Evolutionary conservation across 2,888 invertebrate genomes (phyloP).

Genomic region (Nesidiocoris tenuis): DNA sequence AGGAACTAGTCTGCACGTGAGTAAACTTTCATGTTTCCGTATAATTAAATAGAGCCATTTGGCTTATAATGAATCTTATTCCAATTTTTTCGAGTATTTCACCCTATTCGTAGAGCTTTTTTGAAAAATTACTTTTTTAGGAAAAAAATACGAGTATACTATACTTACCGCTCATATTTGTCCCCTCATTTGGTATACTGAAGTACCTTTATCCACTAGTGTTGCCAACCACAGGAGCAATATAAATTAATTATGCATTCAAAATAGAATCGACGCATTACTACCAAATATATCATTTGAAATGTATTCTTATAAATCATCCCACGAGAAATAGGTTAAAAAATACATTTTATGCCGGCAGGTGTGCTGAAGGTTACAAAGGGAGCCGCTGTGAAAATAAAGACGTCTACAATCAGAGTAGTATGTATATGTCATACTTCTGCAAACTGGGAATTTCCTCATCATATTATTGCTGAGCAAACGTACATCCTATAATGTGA

Average conservation of each 20-base stretch:
- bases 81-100: not conserved
- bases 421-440: constrained; percentile 71
- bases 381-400: constrained; percentile 79
- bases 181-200: too few species aligned
- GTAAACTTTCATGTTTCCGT: constrained; percentile 54
- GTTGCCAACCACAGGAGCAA: too few species aligned
- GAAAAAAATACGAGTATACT: not conserved
- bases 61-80: too few species aligned
- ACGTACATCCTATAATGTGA: constrained; percentile 33
- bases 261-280: too few species aligned
- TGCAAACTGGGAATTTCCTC: constrained; percentile 76
- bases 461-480: constrained; percentile 74
- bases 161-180: too few species aligned
- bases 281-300: too few species aligned
- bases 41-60: too few species aligned
- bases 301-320: too few species aligned
- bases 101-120: not conserved
- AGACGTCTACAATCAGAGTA: constrained; percentile 70
- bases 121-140: not conserved
- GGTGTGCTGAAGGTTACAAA: constrained; percentile 77
- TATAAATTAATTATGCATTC: too few species aligned
- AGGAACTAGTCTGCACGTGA: constrained; percentile 84
- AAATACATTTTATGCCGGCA: constrained; percentile 56
- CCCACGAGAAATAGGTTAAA: too few species aligned
- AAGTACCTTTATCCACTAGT: too few species aligned